phyloP scores from a whole-genome alignment of 2,797 vertebrate genomes.

The Craterocephalus amniculus region DNA sequence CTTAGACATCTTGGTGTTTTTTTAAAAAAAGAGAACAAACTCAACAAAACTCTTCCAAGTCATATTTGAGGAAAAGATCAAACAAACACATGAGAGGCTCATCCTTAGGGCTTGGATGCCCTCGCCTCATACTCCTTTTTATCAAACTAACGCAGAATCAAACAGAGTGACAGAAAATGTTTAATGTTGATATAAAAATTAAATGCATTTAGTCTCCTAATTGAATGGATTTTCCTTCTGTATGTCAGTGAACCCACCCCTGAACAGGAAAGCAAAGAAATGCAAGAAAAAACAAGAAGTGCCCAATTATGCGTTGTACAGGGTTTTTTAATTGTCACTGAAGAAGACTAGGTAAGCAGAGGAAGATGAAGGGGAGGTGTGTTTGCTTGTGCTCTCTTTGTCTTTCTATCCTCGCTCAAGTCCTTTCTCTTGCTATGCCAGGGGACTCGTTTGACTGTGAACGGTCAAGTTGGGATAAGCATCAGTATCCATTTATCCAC shows the following conservation, averaged over 20 bases:
- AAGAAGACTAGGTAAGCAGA: constrained; percentile 10
- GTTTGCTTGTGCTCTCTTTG: constrained; percentile 2
- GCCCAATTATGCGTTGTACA: constrained; percentile 6
- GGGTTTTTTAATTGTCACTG: constrained; percentile 22
- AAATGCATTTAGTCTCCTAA: constrained; percentile 24
- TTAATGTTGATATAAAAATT: constrained; percentile 41
- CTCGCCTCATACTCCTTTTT: background rate
- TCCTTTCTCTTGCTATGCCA: constrained; percentile 2
- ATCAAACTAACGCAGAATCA: constrained; percentile 29
- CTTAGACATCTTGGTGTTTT: too few species aligned
- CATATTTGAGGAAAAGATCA: constrained; percentile 9
- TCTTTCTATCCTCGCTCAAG: constrained; percentile 5
- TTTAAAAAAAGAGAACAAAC: background rate
- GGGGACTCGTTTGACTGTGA: constrained; percentile 45
- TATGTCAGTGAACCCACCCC: constrained; percentile 28
- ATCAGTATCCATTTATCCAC: constrained; percentile 76
- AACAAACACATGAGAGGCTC: background rate
- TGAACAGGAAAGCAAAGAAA: constrained; percentile 37
- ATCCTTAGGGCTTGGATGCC: background rate
- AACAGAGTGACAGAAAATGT: constrained; percentile 41
- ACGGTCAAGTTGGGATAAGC: constrained; percentile 53
- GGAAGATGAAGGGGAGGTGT: constrained; percentile 25
- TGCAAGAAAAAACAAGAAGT: too few species aligned
- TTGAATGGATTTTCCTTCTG: constrained; percentile 27
- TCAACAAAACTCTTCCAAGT: background rate